Evolutionary conservation across 2,888 invertebrate species (phyloP).

Genomic region (Aethes cnicana): DNA sequence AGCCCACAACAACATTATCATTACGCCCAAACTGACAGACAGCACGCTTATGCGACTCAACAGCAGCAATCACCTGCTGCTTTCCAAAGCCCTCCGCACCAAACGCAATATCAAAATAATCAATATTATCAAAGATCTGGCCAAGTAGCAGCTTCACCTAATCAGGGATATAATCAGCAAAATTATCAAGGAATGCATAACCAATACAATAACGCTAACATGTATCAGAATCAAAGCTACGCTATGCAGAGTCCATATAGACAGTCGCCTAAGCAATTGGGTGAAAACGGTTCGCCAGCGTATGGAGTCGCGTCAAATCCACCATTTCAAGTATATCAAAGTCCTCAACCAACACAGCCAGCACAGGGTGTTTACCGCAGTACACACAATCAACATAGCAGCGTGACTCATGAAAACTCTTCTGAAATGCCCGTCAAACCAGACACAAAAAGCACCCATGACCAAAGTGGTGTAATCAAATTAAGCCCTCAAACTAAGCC

Average conservation of each 20-base stretch:
- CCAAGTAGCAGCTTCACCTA: constrained; percentile 50
- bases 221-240: constrained; percentile 62
- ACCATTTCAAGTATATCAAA: constrained; percentile 72
- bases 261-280: constrained; percentile 58
- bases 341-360: constrained; percentile 54
- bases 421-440: constrained; percentile 52
- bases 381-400: constrained; percentile 44
- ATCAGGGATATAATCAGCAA: constrained; percentile 60
- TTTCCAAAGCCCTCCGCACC: constrained; percentile 73
- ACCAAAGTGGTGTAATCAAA: constrained; percentile 51
- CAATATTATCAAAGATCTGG: constrained; percentile 68
- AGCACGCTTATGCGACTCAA: constrained; percentile 64
- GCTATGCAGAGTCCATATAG: constrained; percentile 63
- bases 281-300: constrained; percentile 50
- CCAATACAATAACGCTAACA: constrained; percentile 60
- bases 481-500: constrained; percentile 51
- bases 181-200: constrained; percentile 60
- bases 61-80: constrained; percentile 42
- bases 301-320: constrained; percentile 56
- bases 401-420: constrained; percentile 45
- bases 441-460: constrained; percentile 45
- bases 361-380: constrained; percentile 57
- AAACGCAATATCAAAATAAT: constrained; percentile 66
- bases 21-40: constrained; percentile 66
- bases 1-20: constrained; percentile 69